A percentile compares a stretch with the other conserved stretches of the same genome.
Conservation (phyloP, 2,888 invertebrate genomes). For the Agonum fuliginosum region DNA sequence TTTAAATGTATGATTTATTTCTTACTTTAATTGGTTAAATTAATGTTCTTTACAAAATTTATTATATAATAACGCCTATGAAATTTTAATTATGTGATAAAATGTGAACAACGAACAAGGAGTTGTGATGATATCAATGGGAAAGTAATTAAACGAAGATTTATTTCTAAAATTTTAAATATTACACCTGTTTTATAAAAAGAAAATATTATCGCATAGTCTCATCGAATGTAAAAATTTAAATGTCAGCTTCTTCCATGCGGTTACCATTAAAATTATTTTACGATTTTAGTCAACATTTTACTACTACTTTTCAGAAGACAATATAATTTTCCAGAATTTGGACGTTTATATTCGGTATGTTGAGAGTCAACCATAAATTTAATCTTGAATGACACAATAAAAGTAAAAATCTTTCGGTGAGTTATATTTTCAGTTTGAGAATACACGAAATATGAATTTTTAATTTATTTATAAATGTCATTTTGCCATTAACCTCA, state of each 20-base stretch:
- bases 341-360: constrained; percentile 36
- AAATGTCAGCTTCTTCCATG: constrained; percentile 33
- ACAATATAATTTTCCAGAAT: constrained; percentile 49
- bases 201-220: constrained; percentile 13
- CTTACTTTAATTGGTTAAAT: too few relatives aligned
- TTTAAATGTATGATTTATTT: neutral
- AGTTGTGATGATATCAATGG: constrained; percentile 24
- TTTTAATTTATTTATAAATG: neutral
- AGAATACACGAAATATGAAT: neutral
- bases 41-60: too few relatives aligned
- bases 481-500: too few relatives aligned
- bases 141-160: constrained; percentile 23
- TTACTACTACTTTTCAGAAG: constrained; percentile 23
- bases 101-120: neutral
- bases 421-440: constrained; percentile 3
- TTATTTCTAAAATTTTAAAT: constrained; percentile 28
- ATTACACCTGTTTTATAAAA: constrained; percentile 30
- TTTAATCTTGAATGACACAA: neutral
- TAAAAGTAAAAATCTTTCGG: constrained; percentile 1
- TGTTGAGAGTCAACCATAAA: constrained; percentile 2
- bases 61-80: neutral
- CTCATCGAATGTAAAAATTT: constrained; percentile 25
- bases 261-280: constrained; percentile 29
- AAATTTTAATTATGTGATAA: constrained; percentile 26
- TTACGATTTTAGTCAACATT: constrained; percentile 34